Evolutionary conservation across 2,113 vertebrate species (phyloP).

Genomic region (Urocynchramus pylzowi): DNA sequence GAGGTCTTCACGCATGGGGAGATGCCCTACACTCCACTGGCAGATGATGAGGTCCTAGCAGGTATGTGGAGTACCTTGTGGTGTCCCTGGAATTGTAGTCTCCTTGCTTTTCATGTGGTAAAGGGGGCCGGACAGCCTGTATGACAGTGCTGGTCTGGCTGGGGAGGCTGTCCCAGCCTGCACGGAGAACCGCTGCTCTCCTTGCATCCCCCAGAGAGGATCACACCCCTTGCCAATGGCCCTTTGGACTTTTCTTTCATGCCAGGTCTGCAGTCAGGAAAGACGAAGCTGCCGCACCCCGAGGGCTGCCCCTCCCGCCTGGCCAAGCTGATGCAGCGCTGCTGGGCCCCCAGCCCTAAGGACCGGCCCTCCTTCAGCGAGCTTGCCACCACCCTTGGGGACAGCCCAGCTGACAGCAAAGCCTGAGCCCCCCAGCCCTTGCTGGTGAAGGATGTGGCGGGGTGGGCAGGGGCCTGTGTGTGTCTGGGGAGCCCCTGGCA

Average conservation of each 20-base stretch:
- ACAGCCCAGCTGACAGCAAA: conserved; percentile 87
- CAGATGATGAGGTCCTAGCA: conserved; percentile 89
- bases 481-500: neutral
- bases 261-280: conserved; percentile 85
- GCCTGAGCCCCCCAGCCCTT: conserved; percentile 73
- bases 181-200: neutral
- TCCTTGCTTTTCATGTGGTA: neutral
- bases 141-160: neutral
- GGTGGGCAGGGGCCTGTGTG: neutral
- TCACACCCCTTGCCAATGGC: neutral
- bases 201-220: neutral
- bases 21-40: conserved; percentile 83
- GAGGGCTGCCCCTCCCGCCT: conserved; percentile 89
- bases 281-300: conserved; percentile 79
- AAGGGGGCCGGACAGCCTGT: neutral
- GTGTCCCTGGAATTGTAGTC: neutral
- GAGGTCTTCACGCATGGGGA: conserved; percentile 93
- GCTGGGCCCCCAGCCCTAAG: conserved; percentile 91
- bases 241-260: neutral
- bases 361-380: conserved; percentile 94
- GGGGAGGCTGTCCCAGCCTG: neutral
- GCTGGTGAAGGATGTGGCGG: neutral
- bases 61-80: conserved; percentile 68
- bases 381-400: conserved; percentile 81
- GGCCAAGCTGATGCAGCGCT: conserved; percentile 90